Conservation (phyloP, 2,797 vertebrate genomes). For the Muscicapa comitata region DNA sequence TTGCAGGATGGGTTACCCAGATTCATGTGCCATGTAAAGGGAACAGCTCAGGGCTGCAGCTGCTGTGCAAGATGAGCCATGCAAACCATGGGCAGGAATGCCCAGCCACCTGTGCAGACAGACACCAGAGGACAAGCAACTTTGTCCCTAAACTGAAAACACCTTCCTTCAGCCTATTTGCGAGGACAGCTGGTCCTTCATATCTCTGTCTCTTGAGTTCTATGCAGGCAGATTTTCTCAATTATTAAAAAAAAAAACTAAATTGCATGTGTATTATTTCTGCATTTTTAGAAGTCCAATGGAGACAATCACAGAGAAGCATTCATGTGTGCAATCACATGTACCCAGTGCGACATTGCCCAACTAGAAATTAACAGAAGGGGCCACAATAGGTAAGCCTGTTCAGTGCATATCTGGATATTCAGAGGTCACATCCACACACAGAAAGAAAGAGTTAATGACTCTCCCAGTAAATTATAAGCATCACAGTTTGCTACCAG, state of each 20-base stretch:
- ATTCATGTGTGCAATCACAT: rapidly evolving
- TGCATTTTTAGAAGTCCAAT: background rate
- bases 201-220: background rate
- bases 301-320: background rate
- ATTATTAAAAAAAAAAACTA: no score
- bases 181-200: background rate
- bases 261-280: background rate
- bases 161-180: background rate
- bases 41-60: background rate
- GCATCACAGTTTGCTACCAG: background rate
- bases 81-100: background rate
- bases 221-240: background rate
- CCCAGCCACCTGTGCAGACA: background rate
- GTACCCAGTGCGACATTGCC: background rate
- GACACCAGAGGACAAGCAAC: background rate
- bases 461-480: background rate
- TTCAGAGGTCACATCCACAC: background rate
- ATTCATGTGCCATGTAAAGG: background rate
- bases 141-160: background rate
- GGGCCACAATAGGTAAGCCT: background rate
- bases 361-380: background rate
- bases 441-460: background rate
- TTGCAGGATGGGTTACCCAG: background rate
- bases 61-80: background rate
- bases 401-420: background rate